A percentile compares a stretch with the other conserved stretches of the same genome.
These are phyloP conservation scores for Mechanitis messenoides DNA, from an alignment of 2,888 invertebrate species.

Conservation along the genomic window DNA sequence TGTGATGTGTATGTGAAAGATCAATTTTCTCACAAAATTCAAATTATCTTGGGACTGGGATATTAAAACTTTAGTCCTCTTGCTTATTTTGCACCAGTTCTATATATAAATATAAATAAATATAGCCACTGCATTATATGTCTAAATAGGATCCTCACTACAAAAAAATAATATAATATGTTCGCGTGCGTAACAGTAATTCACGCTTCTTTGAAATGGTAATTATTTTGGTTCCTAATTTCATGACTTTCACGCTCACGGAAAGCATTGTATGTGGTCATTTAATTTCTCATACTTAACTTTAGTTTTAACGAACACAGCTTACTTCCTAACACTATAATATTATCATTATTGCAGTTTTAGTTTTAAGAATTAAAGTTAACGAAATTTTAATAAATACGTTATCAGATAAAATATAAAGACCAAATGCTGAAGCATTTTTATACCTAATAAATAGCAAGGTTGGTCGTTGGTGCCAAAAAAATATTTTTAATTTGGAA, in stretches of 20 bases:
- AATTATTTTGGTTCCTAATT: slow-evolving; percentile 61
- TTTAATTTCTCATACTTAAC: slow-evolving; percentile 18
- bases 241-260: slow-evolving; percentile 48
- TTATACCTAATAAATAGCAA: too few relatives aligned
- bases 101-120: slow-evolving; percentile 12
- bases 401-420: too few relatives aligned
- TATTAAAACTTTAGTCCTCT: too few relatives aligned
- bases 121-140: slow-evolving; percentile 47
- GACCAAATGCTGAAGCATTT: too few relatives aligned
- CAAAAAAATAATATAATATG: slow-evolving; percentile 61
- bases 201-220: slow-evolving; percentile 55
- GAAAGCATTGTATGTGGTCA: slow-evolving; percentile 15
- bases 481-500: too few relatives aligned
- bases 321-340: slow-evolving; percentile 10
- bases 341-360: slow-evolving; percentile 7
- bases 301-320: slow-evolving; percentile 14
- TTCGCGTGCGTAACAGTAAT: slow-evolving; percentile 61
- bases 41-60: too few relatives aligned
- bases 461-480: too few relatives aligned
- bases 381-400: too few relatives aligned
- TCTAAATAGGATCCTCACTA: slow-evolving; percentile 65
- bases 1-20: too few relatives aligned
- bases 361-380: not conserved
- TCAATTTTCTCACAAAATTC: too few relatives aligned
- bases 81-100: not conserved